Percentiles rank a stretch among this genome's conserved stretches.
Conservation (phyloP, 2,113 vertebrate species). For the Peromyscus maniculatus region DNA sequence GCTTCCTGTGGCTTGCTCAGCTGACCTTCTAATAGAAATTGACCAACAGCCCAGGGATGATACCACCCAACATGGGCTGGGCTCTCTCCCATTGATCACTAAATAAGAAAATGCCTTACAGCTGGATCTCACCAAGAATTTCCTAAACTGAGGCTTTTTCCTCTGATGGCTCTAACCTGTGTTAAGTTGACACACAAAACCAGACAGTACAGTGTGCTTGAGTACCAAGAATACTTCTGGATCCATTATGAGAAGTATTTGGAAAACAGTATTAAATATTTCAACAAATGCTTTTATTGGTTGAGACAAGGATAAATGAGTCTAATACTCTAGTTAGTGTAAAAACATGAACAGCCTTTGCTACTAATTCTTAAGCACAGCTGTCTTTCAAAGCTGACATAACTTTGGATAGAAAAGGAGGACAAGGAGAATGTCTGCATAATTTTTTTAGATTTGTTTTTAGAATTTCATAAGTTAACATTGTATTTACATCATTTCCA, state of each 20-base stretch:
- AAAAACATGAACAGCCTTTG: not conserved
- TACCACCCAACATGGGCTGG: too few species aligned
- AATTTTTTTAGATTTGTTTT: too few species aligned
- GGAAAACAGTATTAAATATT: not conserved
- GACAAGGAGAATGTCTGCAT: not conserved
- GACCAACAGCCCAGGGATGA: too few species aligned
- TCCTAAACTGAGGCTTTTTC: too few species aligned
- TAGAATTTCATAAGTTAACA: not conserved
- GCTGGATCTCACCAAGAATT: too few species aligned
- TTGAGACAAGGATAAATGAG: not conserved
- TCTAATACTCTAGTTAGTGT: not conserved
- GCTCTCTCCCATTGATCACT: too few species aligned
- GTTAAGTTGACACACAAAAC: too few species aligned
- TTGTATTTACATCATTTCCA: not conserved
- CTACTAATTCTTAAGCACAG: not conserved
- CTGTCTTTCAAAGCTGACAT: not conserved
- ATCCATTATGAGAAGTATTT: not conserved
- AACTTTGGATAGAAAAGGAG: not conserved
- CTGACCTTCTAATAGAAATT: too few species aligned
- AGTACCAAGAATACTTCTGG: not conserved
- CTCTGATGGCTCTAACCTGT: too few species aligned
- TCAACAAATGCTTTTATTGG: constrained; percentile 34
- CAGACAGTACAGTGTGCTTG: not conserved
- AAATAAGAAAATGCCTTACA: too few species aligned
- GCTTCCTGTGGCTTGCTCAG: too few species aligned